Base-by-base conservation (phyloP, 2,888 invertebrate genomes). In the Linnaemya vulpina region DNA sequence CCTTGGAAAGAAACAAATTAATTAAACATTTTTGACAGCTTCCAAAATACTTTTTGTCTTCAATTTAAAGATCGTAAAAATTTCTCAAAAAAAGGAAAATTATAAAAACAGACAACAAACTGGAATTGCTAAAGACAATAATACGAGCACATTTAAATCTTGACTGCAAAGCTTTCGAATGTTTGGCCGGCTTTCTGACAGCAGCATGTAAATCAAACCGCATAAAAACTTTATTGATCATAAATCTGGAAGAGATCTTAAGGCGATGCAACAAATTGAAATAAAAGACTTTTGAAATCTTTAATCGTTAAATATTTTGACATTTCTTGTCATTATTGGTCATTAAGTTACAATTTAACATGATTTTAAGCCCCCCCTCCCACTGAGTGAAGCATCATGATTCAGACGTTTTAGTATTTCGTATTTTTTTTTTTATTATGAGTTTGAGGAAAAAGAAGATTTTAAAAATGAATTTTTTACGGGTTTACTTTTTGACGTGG, bases 311-410 rank as follows among this genome's bases (percentile, higher is more conserved):
- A 85, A 85, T 85, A 85, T 85, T 85, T 85, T 85, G 85, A 85
- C 85, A 82, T 82, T 78, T 82, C 35, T 85, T 85, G 85, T 85
- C 85, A 85, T 85, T 85, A 85, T 85, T 85, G 85, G 82, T 75
- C 85, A 85, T 85, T 85, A 85, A 85, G 85, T 85, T 82, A 82
- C 85, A 85, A 85, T 81, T 78, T 78, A 85, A 85, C 78, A 81
- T 70, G 77, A 74, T 70, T 82, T 81, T 62, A 73, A 76, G n/a
- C n/a, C n/a, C 73, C 78, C 70, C 85, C 85, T 85, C 85, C 85
- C 78, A 78, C 78, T 68, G 85, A 70, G 81, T 85, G n/a, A n/a
- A n/a, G 70, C 74, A 77, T 70, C 85, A 78, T 85, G 85, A 85
- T 77, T 82, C 85, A 82, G 85, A n/a, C 53, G 51, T 40, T 38